Conservation (phyloP, 2,888 invertebrate genomes). For the Catocala sponsa region DNA sequence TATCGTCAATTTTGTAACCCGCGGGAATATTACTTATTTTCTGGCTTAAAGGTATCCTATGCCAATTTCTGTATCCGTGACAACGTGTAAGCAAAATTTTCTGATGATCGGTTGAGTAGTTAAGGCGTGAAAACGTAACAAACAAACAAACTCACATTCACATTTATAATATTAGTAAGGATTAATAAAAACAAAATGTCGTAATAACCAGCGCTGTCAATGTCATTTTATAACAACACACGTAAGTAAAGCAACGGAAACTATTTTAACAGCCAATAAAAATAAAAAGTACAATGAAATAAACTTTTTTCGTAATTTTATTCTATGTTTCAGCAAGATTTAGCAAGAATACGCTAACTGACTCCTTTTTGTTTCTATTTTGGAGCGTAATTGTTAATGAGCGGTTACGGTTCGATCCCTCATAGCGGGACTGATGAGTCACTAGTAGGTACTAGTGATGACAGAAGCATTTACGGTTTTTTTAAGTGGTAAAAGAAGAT, state of each 20-base stretch:
- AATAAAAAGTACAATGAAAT: not conserved
- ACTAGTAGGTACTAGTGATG: conserved; percentile 30
- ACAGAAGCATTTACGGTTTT: conserved; percentile 35
- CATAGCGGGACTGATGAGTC: conserved; percentile 45
- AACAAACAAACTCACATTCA: no score
- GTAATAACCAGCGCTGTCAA: no score
- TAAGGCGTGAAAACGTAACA: no score
- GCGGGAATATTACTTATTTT: no score
- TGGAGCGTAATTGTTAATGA: conserved; percentile 36
- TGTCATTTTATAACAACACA: no score
- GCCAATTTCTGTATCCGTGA: no score
- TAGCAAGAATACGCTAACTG: conserved; percentile 33
- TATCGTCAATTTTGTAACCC: no score
- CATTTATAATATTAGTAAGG: no score
- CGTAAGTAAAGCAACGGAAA: not conserved
- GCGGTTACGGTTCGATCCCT: conserved; percentile 37
- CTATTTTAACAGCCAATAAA: conserved; percentile 10
- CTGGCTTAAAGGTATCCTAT: no score
- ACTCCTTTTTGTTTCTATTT: conserved; percentile 33
- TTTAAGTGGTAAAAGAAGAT: conserved; percentile 35
- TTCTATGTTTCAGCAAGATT: conserved; percentile 32
- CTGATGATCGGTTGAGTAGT: no score
- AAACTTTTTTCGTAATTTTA: conserved; percentile 9
- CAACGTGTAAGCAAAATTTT: no score
- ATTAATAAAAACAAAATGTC: no score